Evolutionary conservation across 2,797 vertebrate species (phyloP).

Genomic region (Simalia tracyae): DNA sequence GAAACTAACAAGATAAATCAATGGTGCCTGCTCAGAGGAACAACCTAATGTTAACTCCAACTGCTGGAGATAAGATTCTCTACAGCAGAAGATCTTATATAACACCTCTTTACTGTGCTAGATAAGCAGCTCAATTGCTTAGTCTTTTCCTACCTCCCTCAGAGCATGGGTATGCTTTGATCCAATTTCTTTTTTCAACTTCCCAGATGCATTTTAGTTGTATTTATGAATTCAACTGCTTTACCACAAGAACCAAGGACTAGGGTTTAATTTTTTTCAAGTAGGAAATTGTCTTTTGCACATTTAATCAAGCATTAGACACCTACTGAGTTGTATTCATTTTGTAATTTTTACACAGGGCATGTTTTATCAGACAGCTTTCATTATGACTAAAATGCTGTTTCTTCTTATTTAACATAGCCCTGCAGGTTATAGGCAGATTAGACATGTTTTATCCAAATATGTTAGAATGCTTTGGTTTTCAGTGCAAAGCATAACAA

Average conservation of each 20-base stretch:
- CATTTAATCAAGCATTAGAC: conserved; percentile 36
- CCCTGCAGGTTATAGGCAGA: not conserved
- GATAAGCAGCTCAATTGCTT: not conserved
- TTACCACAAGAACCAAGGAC: conserved; percentile 12
- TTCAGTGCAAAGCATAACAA: not conserved
- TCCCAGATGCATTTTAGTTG: not conserved
- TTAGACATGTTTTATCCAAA: not conserved
- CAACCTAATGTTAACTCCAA: conserved; percentile 2
- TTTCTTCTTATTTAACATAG: conserved; percentile 12
- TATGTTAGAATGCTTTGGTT: not conserved
- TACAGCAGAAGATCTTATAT: not conserved
- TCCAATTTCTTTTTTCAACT: not conserved
- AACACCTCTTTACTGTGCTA: not conserved
- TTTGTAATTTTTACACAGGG: conserved; percentile 33
- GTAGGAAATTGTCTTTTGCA: conserved; percentile 23
- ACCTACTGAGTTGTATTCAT: conserved; percentile 20
- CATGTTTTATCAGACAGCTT: conserved; percentile 36
- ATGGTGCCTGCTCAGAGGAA: not conserved
- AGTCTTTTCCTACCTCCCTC: conserved; percentile 9
- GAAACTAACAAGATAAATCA: not conserved
- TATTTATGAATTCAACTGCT: conserved; percentile 8
- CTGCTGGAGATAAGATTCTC: not conserved
- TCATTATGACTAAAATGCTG: conserved; percentile 31
- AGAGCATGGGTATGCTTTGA: not conserved
- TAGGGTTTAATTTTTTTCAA: conserved; percentile 25